phyloP scores from a whole-genome alignment of 2,888 invertebrate species.

The Drosophila leonis region DNA sequence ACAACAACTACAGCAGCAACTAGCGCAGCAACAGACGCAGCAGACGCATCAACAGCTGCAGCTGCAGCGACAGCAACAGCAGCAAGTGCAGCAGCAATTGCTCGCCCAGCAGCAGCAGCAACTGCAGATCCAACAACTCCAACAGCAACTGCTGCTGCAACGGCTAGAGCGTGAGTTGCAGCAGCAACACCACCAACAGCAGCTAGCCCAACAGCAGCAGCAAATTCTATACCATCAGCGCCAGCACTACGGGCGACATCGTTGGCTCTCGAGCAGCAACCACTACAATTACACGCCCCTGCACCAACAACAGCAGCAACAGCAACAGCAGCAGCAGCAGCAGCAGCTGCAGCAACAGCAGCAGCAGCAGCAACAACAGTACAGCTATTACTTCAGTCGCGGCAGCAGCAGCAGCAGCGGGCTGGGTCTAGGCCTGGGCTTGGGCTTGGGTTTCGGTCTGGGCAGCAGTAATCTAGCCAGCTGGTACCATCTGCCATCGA shows the following conservation, averaged over 20 bases:
- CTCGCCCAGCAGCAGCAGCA: conserved; percentile 81
- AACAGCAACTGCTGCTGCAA: conserved; percentile 77
- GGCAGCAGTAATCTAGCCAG: conserved; percentile 73
- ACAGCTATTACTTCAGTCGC: conserved; percentile 74
- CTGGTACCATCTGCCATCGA: conserved; percentile 76
- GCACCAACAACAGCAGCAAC: conserved; percentile 46
- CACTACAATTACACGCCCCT: conserved; percentile 44
- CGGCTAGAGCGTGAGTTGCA: conserved; percentile 76
- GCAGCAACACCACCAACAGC: conserved; percentile 66
- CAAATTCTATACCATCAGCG: conserved; percentile 65
- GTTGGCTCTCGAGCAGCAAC: conserved; percentile 59
- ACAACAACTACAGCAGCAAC: conserved; percentile 69
- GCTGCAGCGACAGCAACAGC: conserved; percentile 66
- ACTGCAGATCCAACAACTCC: conserved; percentile 75
- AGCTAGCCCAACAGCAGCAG: conserved; percentile 62
- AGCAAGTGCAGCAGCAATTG: conserved; percentile 76
- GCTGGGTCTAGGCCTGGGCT: conserved; percentile 69
- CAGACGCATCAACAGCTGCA: conserved; percentile 59
- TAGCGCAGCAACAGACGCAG: conserved; percentile 55
- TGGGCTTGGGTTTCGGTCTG: conserved; percentile 75
- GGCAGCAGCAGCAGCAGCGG: conserved; percentile 71
- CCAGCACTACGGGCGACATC: conserved; percentile 69
- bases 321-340: conserved; percentile 45
- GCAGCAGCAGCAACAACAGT: conserved; percentile 67
- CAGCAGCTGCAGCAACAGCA: conserved; percentile 47